Evolutionary conservation across 2,797 vertebrate genomes (phyloP).

Genomic region (Amblyraja radiata): DNA sequence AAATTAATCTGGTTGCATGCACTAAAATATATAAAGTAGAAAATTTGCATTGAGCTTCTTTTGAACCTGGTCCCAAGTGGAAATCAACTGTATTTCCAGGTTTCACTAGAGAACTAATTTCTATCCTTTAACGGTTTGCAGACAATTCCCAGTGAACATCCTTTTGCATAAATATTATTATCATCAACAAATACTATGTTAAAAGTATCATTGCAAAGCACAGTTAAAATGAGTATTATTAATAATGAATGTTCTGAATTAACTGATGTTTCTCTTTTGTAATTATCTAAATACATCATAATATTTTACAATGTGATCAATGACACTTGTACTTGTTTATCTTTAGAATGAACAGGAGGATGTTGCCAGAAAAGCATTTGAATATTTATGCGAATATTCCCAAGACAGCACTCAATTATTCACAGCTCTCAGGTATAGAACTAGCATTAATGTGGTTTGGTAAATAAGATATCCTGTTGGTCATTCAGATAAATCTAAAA

Average conservation of each 20-base stretch:
- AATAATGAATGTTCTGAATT: background rate
- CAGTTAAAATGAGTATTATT: background rate
- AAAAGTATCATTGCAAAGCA: background rate
- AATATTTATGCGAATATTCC: slow-evolving; percentile 68
- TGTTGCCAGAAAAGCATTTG: slow-evolving; percentile 71
- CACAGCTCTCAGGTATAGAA: slow-evolving; percentile 71
- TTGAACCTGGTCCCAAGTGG: too few relatives aligned
- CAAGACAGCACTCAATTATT: slow-evolving; percentile 64
- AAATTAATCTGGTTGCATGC: too few relatives aligned
- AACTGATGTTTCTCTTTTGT: background rate
- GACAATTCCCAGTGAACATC: background rate
- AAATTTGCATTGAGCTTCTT: too few relatives aligned
- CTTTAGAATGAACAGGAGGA: slow-evolving; percentile 67
- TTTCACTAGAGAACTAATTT: too few relatives aligned
- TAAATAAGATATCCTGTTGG: background rate
- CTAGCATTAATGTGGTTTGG: background rate
- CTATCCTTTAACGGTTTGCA: background rate
- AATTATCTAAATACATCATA: background rate
- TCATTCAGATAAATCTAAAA: background rate
- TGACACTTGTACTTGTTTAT: background rate
- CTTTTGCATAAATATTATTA: background rate
- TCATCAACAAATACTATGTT: background rate
- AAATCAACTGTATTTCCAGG: too few relatives aligned
- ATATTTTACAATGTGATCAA: background rate
- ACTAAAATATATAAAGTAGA: too few relatives aligned